Conservation (phyloP, 2,797 vertebrate species). For the Tokudaia tokunoshimensis region DNA sequence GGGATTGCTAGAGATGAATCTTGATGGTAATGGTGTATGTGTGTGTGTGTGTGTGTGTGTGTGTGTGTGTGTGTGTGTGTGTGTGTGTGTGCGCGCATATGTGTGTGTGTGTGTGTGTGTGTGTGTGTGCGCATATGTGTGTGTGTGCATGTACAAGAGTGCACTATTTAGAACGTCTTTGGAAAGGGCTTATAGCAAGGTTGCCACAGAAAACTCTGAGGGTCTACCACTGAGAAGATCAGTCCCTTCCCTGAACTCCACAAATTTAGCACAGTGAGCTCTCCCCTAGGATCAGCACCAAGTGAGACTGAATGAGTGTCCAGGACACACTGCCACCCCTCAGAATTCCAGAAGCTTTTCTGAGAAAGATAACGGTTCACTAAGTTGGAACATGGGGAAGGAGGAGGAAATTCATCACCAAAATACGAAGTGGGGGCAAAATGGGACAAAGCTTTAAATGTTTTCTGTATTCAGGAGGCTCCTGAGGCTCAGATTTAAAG, state of each 20-base stretch:
- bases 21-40: too few species aligned
- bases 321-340: not conserved
- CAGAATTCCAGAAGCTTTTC: not conserved
- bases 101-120: not conserved
- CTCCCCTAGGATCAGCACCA: not conserved
- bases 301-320: accelerated
- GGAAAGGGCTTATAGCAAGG: not conserved
- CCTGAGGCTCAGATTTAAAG: not conserved
- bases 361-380: not conserved
- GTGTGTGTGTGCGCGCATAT: too few species aligned
- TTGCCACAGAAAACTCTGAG: not conserved
- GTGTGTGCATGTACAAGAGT: not conserved
- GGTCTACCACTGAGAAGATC: not conserved
- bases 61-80: not conserved
- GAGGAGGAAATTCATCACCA: not conserved
- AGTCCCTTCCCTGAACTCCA: not conserved
- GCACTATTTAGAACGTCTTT: not conserved
- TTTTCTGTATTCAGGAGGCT: not conserved
- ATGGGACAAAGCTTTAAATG: not conserved
- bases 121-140: not conserved
- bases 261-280: not conserved
- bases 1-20: not conserved
- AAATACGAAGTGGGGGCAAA: not conserved
- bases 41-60: not conserved
- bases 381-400: not conserved